phyloP scores from a whole-genome alignment of 2,797 vertebrate species.

The Propithecus deckenii region DNA sequence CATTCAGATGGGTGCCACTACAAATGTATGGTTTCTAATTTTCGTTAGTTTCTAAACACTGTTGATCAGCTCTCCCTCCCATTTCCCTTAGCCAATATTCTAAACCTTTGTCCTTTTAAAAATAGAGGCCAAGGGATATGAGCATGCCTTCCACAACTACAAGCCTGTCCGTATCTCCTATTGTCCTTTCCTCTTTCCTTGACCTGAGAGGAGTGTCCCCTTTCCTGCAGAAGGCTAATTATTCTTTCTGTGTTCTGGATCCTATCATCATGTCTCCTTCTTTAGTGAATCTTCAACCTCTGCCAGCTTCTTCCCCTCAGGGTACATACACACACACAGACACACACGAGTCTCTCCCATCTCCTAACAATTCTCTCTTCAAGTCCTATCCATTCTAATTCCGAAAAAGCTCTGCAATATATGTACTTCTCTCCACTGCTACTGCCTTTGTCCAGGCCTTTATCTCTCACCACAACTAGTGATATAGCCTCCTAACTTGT shows the following conservation, averaged over 20 bases:
- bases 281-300: slow-evolving; percentile 20
- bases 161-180: neutral
- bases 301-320: neutral
- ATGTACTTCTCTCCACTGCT: neutral
- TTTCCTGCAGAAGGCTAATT: neutral
- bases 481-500: neutral
- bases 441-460: neutral
- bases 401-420: neutral
- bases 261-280: neutral
- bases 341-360: neutral
- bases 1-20: neutral
- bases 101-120: neutral
- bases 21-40: slow-evolving; percentile 38
- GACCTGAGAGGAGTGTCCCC: neutral
- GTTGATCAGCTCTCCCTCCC: neutral
- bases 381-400: neutral
- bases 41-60: slow-evolving; percentile 16
- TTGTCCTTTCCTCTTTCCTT: neutral
- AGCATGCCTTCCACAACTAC: neutral
- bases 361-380: slow-evolving; percentile 10
- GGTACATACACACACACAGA: neutral
- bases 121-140: neutral
- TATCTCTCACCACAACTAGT: neutral
- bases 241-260: neutral
- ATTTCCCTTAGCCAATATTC: slow-evolving; percentile 10